These are phyloP conservation scores for Lepidocolaptes lacrymiger DNA, from an alignment of 2,797 vertebrate species.

Conservation along the genomic window DNA sequence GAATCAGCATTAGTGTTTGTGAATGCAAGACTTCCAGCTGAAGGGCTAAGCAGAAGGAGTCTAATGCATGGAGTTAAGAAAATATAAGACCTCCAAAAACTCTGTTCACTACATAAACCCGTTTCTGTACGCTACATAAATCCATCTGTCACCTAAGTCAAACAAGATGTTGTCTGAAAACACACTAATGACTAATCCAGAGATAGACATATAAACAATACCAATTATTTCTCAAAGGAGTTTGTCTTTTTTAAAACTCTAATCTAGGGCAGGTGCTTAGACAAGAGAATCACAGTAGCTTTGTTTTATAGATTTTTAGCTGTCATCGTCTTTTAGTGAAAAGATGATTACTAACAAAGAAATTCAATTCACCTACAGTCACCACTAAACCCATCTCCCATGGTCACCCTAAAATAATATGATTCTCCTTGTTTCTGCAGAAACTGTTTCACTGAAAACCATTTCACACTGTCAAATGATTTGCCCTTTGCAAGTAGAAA, in stretches of 20 bases:
- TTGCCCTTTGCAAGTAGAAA: background rate
- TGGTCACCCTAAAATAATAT: background rate
- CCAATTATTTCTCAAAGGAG: background rate
- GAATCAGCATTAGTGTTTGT: conserved; percentile 95
- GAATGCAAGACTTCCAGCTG: conserved; percentile 98
- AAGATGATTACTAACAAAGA: background rate
- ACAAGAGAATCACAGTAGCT: background rate
- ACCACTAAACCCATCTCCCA: background rate
- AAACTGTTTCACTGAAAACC: background rate
- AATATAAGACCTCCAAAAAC: background rate
- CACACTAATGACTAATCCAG: background rate
- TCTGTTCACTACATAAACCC: background rate
- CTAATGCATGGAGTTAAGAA: conserved; percentile 85
- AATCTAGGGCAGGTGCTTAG: background rate
- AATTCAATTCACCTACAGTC: background rate
- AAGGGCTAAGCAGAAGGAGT: conserved; percentile 97
- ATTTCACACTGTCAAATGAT: background rate
- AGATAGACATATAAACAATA: background rate
- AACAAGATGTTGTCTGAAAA: background rate
- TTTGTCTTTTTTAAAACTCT: background rate
- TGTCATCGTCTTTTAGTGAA: background rate
- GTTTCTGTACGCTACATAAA: background rate
- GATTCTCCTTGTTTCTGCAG: background rate
- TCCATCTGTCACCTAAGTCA: background rate
- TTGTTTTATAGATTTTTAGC: background rate